These are phyloP conservation scores for Drosophila watanabei DNA, from an alignment of 1,140 invertebrate species.

Conservation along the genomic window DNA sequence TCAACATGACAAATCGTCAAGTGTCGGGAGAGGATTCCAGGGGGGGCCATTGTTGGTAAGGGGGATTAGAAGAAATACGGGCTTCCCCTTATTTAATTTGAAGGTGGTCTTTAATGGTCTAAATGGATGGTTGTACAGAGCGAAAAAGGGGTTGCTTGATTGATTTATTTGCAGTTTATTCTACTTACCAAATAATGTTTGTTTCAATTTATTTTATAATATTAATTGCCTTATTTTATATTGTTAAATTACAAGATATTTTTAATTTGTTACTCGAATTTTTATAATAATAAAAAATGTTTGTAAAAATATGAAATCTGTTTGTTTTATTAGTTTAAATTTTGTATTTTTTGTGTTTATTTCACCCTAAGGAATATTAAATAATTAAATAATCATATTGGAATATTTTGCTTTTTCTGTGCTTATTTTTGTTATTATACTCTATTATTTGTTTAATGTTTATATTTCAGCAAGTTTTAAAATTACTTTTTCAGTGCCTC, in stretches of 20 bases:
- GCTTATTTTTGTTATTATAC: background rate
- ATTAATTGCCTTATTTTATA: background rate
- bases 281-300: background rate
- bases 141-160: background rate
- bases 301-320: background rate
- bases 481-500: background rate
- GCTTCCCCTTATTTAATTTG: slow-evolving; percentile 76
- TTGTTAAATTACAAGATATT: background rate
- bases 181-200: background rate
- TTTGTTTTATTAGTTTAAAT: background rate
- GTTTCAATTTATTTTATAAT: no score
- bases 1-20: slow-evolving; percentile 82
- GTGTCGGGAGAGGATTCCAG: slow-evolving; percentile 52
- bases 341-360: background rate
- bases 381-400: background rate
- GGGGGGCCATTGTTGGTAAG: background rate
- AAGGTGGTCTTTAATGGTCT: slow-evolving; percentile 57
- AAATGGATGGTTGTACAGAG: slow-evolving; percentile 32
- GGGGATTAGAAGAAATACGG: slow-evolving; percentile 4
- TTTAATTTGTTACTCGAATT: background rate
- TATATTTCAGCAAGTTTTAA: no score
- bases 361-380: background rate
- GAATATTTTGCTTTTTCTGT: background rate
- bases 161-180: background rate
- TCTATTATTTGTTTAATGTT: background rate